Percentiles rank a stretch among this genome's conserved stretches.
phyloP scores from a whole-genome alignment of 2,797 vertebrate genomes.

The Schizopygopsis malacanthus region DNA sequence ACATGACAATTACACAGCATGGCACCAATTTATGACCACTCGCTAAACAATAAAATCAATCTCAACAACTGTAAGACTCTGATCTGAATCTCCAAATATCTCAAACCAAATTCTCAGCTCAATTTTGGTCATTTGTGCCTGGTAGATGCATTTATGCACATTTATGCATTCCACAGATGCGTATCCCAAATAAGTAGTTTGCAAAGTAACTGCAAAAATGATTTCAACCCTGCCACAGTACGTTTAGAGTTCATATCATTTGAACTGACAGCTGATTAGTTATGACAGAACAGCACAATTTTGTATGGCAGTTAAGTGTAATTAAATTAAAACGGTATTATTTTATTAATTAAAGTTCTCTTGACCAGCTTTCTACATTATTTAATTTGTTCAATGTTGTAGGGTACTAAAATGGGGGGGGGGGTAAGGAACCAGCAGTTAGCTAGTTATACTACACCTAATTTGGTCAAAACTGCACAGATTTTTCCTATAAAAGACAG shows the following conservation, averaged over 20 bases:
- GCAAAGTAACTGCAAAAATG: not conserved
- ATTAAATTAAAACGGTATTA: not conserved
- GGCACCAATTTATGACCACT: slow-evolving; percentile 33
- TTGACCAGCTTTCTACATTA: not conserved
- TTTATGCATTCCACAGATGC: not conserved
- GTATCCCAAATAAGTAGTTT: not conserved
- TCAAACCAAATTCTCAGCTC: not conserved
- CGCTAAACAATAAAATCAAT: slow-evolving; percentile 35
- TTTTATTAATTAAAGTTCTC: not conserved
- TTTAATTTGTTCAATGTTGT: not conserved
- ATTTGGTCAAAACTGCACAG: not conserved
- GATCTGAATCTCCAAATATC: not conserved
- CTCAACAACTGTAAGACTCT: not conserved
- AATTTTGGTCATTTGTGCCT: not conserved
- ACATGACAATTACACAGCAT: slow-evolving; percentile 31
- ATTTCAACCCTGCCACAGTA: not conserved
- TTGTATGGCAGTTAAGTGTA: not conserved
- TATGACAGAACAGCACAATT: not conserved
- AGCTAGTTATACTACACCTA: not conserved
- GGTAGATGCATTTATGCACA: not conserved
- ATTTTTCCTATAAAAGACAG: not conserved
- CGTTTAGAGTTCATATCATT: not conserved
- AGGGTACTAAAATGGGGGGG: not conserved
- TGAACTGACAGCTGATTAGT: not conserved
- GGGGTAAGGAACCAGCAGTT: not conserved